Base-by-base conservation (phyloP, 2,888 invertebrate species). In the Hemistola chrysoprasaria region DNA sequence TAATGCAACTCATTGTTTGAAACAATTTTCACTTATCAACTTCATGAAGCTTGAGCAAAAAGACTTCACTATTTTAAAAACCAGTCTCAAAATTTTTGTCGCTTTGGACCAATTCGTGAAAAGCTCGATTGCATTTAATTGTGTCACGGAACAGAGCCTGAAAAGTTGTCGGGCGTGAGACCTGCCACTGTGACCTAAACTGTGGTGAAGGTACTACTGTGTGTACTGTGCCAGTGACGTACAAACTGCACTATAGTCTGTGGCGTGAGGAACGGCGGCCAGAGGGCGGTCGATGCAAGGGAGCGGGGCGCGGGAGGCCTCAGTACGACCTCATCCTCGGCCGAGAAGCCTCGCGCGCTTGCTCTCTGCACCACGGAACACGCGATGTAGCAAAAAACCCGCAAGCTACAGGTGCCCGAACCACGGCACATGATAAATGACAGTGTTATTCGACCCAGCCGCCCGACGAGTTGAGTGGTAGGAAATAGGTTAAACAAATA, bases 401-500 rank as follows among this genome's bases (percentile, higher is more conserved):
- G 54, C 59, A 71, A 62, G 72, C 82, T 67, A 81, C 80, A 81
- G 80, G 80, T 81, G 81, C 74, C 63, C 50, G 44, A 50, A 59
- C 64, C 56, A 51, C 53, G 56, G 42, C 62, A 55, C 64, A 74
- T 77, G 66, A 74, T 74, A 78, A 71, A 76, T 77, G 65, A 64
- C 66, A 66, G 74, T 77, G 69, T 70, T 71, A 65, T 69, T 62
- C 62, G 50, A 58, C 47, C 60, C 61, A 55, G 60, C 62, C 62
- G 65, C 55, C 59, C 59, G 56, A 64, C 63, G 56, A 61, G 62
- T 68, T 71, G 61, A 71, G 66, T 63, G 68, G 65, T 71, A 68
- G 60, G 67, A 67, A 65, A 65, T 64, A 61, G 61, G 55, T 56
- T 47, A 60, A 63, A 59, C 56, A 45, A 51, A 60, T 61, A 65